A percentile compares a stretch with the other conserved stretches of the same genome.
Conservation (phyloP, 2,113 vertebrate species). For the Progne subis region DNA sequence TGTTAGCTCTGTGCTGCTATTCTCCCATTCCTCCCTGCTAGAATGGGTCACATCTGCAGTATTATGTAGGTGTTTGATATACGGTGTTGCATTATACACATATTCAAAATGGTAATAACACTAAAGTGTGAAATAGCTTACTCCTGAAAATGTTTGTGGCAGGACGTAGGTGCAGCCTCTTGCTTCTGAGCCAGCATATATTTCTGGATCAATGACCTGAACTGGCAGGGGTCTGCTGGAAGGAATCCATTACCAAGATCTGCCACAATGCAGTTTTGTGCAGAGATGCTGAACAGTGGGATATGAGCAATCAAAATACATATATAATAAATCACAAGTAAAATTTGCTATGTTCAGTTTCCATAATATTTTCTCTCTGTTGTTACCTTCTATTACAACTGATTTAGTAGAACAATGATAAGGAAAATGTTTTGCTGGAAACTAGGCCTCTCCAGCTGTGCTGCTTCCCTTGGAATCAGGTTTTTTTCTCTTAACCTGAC, state of each 20-base stretch:
- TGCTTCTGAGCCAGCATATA: background rate
- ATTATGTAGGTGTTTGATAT: slow-evolving; percentile 50
- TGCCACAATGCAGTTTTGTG: background rate
- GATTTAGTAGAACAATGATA: background rate
- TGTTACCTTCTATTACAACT: background rate
- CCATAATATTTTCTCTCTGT: background rate
- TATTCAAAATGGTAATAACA: slow-evolving; percentile 45
- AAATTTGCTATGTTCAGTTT: background rate
- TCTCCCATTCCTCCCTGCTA: slow-evolving; percentile 3
- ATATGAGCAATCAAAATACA: background rate
- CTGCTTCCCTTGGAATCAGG: slow-evolving; percentile 67
- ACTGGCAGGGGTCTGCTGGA: background rate
- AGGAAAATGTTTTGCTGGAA: slow-evolving; percentile 58
- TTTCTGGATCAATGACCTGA: slow-evolving; percentile 6
- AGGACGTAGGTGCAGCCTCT: slow-evolving; percentile 3
- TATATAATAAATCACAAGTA: background rate
- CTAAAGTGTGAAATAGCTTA: slow-evolving; percentile 49
- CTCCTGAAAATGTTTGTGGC: slow-evolving; percentile 35
- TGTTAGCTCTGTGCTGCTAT: slow-evolving; percentile 38
- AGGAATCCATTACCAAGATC: background rate
- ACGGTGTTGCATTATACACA: slow-evolving; percentile 14
- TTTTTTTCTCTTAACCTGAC: slow-evolving; percentile 68
- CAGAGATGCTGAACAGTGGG: slow-evolving; percentile 1
- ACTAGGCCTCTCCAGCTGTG: slow-evolving; percentile 16
- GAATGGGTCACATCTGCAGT: slow-evolving; percentile 57